Evolutionary conservation across 2,888 invertebrate genomes (phyloP), one percentile per base, ranked within the genome.

Genomic region (Athrips mouffetella): DNA sequence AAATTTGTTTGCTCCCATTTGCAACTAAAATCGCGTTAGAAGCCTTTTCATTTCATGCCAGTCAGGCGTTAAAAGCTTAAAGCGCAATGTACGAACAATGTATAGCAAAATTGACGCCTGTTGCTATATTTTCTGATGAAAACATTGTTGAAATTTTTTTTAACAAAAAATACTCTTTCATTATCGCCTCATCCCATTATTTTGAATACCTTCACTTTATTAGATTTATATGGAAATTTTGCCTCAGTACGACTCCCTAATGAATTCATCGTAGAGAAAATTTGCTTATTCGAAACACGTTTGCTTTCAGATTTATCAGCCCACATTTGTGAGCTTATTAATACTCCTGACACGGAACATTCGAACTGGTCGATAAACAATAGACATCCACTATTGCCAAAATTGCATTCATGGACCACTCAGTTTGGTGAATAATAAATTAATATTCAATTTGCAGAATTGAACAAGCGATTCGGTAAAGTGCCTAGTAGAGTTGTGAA

Each of bases 181-280:
- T 73, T 71, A 67, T 67, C 60, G 58, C 52, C 56, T 59, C 61
- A 63, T 60, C 61, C 70, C 62, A 74, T 78, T 76, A 73, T 73
- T 67, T 66, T 50, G 59, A 64, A 66, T 70, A 62, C 67, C 64
- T 59, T 62, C 65, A 68, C 72, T 80, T 76, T 77, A 81, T 80
- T 76, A 75, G 65, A 76, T 77, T 67, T 73, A 63, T 78, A 83
- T 81, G 80, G 72, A 75, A 80, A 83, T 79, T 54, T 21, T 58
- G 59, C 59, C 54, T 62, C 65, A 61, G 71, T 69, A 65, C 62
- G 63, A 54, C 4, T 27, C 27, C 27, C 27, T 27, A n/a, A 27
- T 27, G n/a, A 27, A 27, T 27, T 27, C 27, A 27, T 27, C 54
- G 65, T 51, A 54, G 33, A 33, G 15, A 11, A 45, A 62, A 59